These are phyloP conservation scores for Diadophis punctatus DNA, from an alignment of 2,113 vertebrate species.

Conservation along the genomic window DNA sequence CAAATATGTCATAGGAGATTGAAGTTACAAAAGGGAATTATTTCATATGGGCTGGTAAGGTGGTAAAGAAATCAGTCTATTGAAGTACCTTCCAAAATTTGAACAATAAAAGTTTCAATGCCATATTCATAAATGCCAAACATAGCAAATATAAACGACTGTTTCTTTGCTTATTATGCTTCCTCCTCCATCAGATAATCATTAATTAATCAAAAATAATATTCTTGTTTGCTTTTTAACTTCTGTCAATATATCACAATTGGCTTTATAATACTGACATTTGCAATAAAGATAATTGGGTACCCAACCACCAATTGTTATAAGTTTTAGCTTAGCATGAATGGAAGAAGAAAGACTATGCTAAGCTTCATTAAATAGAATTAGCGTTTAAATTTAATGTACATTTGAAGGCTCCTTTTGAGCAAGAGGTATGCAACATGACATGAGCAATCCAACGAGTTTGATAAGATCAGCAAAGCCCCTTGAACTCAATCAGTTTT, in stretches of 20 bases:
- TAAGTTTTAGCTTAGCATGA: not conserved
- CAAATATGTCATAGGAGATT: not conserved
- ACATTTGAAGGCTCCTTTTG: not conserved
- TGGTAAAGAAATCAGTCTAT: constrained; percentile 11
- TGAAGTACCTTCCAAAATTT: not conserved
- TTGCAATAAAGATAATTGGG: not conserved
- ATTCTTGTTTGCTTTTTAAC: not conserved
- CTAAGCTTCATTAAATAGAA: not conserved
- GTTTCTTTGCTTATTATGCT: not conserved
- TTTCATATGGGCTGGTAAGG: not conserved
- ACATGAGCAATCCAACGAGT: not conserved
- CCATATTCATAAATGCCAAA: not conserved
- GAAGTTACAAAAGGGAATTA: not conserved
- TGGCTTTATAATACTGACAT: not conserved
- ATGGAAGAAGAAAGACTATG: not conserved
- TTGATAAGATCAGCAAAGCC: not conserved
- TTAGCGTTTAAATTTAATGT: not conserved
- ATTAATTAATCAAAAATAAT: not conserved
- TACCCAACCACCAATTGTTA: not conserved
- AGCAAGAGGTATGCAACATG: not conserved
- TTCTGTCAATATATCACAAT: not conserved
- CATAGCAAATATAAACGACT: not conserved
- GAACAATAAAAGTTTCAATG: not conserved
- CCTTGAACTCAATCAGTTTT: not conserved
- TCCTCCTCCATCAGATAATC: not conserved